These are phyloP conservation scores for Hipparchia sbordonii DNA, from an alignment of 2,888 invertebrate species.

Conservation along the genomic window DNA sequence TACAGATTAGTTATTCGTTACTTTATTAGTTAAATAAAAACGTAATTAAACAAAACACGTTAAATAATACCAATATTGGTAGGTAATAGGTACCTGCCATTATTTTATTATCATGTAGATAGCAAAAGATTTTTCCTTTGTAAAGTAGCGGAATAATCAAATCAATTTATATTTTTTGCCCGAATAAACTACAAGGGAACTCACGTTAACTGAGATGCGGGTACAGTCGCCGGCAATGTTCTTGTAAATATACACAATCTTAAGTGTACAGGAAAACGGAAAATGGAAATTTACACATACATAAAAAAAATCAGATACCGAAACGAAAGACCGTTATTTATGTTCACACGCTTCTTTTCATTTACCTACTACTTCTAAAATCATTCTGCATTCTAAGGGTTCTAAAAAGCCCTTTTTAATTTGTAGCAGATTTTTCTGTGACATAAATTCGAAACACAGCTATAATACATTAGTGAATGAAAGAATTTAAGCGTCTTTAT, in stretches of 20 bases:
- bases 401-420: too few species aligned
- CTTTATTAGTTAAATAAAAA: too few species aligned
- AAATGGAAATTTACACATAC: not conserved
- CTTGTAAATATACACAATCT: not conserved
- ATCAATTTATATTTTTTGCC: constrained; percentile 47
- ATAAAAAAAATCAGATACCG: not conserved
- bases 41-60: not conserved
- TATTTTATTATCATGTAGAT: constrained; percentile 13
- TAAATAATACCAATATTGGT: not conserved
- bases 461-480: too few species aligned
- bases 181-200: constrained; percentile 45
- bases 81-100: not conserved
- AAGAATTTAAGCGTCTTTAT: too few species aligned
- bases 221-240: constrained; percentile 30
- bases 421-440: too few species aligned
- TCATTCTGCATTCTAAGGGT: too few species aligned
- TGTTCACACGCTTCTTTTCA: too few species aligned
- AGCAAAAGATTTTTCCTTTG: constrained; percentile 33
- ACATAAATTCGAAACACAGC: too few species aligned
- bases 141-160: constrained; percentile 43
- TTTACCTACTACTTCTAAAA: too few species aligned
- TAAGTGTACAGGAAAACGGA: not conserved
- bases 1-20: too few species aligned
- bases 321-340: too few species aligned
- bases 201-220: constrained; percentile 37